Conservation (phyloP, 2,888 invertebrate genomes). For the Thereva nobilitata region DNA sequence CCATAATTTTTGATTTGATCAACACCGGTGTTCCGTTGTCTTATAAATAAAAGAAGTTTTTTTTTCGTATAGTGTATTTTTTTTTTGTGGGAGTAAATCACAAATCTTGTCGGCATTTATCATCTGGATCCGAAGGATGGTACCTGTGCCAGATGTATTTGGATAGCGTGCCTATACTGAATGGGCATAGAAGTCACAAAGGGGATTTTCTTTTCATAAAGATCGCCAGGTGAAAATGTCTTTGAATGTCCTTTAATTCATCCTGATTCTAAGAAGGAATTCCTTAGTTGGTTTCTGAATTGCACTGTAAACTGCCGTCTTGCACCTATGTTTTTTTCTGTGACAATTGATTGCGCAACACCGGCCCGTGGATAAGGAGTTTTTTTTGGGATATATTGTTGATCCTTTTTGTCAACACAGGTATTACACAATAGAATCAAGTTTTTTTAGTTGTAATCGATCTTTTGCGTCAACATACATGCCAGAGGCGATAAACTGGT, state of each 20-base stretch:
- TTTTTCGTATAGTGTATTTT: neutral
- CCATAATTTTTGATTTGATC: constrained; percentile 4
- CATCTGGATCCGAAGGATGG: neutral
- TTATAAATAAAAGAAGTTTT: constrained; percentile 22
- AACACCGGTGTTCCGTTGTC: neutral
- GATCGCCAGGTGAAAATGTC: constrained; percentile 8
- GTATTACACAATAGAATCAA: constrained; percentile 2
- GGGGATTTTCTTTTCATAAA: constrained; percentile 2
- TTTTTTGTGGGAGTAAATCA: constrained; percentile 3
- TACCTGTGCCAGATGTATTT: constrained; percentile 11
- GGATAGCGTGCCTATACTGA: neutral
- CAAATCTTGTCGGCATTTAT: constrained; percentile 16
- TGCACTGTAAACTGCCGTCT: neutral
- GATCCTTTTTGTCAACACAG: constrained; percentile 1
- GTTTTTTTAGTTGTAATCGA: constrained; percentile 10
- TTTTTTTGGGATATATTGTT: neutral
- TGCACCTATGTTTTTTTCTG: neutral
- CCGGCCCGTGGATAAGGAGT: constrained; percentile 17
- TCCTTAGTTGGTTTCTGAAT: constrained; percentile 8
- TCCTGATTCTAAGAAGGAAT: constrained; percentile 15
- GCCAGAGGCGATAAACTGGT: constrained; percentile 3
- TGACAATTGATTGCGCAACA: constrained; percentile 11
- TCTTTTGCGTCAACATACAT: constrained; percentile 5
- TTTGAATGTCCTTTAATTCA: constrained; percentile 7
- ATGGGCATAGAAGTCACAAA: constrained; percentile 17